phyloP scores from a whole-genome alignment of 2,113 vertebrate genomes.

The Cinclus mexicanus region DNA sequence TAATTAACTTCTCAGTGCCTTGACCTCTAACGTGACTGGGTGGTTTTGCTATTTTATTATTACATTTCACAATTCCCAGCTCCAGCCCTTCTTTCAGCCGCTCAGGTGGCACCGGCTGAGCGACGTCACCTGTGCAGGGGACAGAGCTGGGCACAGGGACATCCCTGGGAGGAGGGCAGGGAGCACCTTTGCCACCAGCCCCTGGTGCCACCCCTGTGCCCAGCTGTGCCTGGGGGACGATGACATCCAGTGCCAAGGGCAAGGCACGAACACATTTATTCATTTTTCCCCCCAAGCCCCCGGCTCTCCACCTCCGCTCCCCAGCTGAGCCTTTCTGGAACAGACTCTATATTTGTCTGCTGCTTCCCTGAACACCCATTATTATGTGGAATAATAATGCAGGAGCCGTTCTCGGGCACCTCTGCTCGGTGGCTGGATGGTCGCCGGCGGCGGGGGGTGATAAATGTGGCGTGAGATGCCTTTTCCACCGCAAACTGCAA shows the following conservation, averaged over 20 bases:
- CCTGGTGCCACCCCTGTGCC: rapidly evolving
- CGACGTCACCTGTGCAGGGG: neutral
- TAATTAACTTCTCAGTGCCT: neutral
- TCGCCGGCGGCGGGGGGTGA: constrained; percentile 73
- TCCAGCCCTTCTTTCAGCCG: neutral
- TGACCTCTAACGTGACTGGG: rapidly evolving
- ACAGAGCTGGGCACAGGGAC: rapidly evolving
- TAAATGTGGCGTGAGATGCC: constrained; percentile 76
- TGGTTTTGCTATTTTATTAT: rapidly evolving
- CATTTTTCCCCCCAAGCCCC: neutral
- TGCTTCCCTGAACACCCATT: constrained; percentile 73
- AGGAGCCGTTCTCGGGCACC: constrained; percentile 67
- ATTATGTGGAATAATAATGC: constrained; percentile 59
- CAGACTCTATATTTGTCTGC: constrained; percentile 55
- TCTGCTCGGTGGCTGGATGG: constrained; percentile 27
- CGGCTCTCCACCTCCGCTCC: neutral
- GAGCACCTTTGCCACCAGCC: rapidly evolving
- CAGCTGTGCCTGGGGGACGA: neutral
- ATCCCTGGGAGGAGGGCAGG: neutral
- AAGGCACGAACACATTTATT: neutral
- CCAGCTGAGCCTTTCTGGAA: constrained; percentile 57
- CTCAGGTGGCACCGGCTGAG: neutral
- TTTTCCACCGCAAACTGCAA: constrained; percentile 78
- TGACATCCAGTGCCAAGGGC: neutral
- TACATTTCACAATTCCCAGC: neutral